Base-by-base conservation (phyloP, 1,140 invertebrate genomes). In the Heliconius melpomene region DNA sequence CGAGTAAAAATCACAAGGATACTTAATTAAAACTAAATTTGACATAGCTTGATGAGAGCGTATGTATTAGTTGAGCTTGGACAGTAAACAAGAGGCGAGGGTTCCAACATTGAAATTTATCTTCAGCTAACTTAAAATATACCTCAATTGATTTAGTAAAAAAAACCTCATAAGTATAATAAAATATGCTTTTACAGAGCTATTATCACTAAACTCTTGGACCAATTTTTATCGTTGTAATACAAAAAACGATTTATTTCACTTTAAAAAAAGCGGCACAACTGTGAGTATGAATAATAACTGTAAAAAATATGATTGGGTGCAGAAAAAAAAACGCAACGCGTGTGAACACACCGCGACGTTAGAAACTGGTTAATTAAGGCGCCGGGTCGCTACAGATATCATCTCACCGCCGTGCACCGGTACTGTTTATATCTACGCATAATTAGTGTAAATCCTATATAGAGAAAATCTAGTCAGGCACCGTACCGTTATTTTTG, bases 361-460 rank as follows among this genome's bases (percentile, higher is more conserved):
- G 75, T 60, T 60, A 76, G 75, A 76, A 76, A 76, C 75, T 76
- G 23, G 75, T 70, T 76, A 76, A 77, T 70, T 75, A 71, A 77
- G 23, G 36, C 38, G 36, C 57, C 26, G 66, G 75, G 40, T 57
- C 18, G n/a, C 57, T 50, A 29, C 36, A 57, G 75, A 70, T 66
- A 77, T 23, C 74, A 75, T 75, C 74, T 40, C 74, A 11, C 60
- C 57, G 32, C 32, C 6, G 32, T 36, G 32, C 32, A 46, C 40
- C 13, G 60, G 9, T 7, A 26, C 9, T 66, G 23, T 66, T 66
- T 66, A 29, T 26, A 66, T 18, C 26, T 23, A 60, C 54, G 50
- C 50, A 52, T 52, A 52, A 7, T 52, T 52, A 52, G 7, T 20
- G 40, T 46, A 46, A 46, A 46, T 18, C 6, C 52, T 54, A 23